These are phyloP conservation scores for Charadrius vociferus DNA, from an alignment of 2,113 vertebrate genomes.

Conservation along the genomic window DNA sequence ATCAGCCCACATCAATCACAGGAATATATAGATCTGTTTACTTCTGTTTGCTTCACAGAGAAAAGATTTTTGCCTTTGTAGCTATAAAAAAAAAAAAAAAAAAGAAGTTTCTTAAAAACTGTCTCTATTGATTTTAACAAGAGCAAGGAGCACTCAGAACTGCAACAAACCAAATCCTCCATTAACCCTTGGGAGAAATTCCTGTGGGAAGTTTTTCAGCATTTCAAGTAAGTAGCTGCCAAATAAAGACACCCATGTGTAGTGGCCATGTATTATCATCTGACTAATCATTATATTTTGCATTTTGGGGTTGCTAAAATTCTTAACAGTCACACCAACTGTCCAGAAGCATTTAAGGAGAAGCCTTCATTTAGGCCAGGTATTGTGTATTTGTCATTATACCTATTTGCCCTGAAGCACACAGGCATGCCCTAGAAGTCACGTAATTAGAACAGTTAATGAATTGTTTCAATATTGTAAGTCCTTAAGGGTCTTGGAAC, in stretches of 20 bases:
- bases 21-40: background rate
- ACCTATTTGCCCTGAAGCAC: background rate
- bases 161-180: background rate
- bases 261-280: background rate
- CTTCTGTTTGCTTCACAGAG: background rate
- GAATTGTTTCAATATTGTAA: background rate
- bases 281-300: background rate
- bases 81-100: background rate
- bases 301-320: background rate
- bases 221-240: background rate
- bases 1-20: constrained; percentile 13
- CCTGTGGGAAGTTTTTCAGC: background rate
- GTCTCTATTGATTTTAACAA: background rate
- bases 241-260: background rate
- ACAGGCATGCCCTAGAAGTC: background rate
- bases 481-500: constrained; percentile 15
- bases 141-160: background rate
- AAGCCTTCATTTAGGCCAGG: background rate
- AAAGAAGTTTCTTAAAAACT: background rate
- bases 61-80: background rate
- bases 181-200: background rate
- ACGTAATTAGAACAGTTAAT: constrained; percentile 44
- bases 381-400: background rate
- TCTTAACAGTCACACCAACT: background rate
- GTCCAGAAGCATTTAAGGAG: background rate